phyloP scores from a whole-genome alignment of 2,113 vertebrate genomes.

The Bagarius yarrelli region DNA sequence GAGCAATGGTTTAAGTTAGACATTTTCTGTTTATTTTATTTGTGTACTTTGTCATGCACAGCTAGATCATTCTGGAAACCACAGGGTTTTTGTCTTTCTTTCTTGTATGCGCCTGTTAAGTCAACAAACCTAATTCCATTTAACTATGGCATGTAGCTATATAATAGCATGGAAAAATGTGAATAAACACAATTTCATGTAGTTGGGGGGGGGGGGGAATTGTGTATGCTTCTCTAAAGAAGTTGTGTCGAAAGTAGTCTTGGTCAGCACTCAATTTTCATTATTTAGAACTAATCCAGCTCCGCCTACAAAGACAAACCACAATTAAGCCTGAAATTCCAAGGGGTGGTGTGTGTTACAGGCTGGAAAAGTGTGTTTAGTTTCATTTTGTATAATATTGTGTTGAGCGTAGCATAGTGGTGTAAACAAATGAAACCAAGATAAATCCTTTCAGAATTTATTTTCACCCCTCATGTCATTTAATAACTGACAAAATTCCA shows the following conservation, averaged over 20 bases:
- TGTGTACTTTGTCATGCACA: not conserved
- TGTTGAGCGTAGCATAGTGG: not conserved
- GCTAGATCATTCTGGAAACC: not conserved
- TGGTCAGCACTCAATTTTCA: not conserved
- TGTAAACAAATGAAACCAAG: not conserved
- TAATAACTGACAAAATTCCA: not conserved
- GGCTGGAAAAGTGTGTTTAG: not conserved
- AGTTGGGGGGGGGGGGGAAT: too few relatives aligned
- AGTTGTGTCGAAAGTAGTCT: not conserved
- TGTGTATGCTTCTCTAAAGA: too few relatives aligned
- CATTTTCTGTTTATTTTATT: not conserved
- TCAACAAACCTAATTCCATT: not conserved
- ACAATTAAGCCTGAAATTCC: not conserved
- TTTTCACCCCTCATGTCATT: not conserved
- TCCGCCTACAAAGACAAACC: not conserved
- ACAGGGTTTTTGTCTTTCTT: too few relatives aligned
- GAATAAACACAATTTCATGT: too few relatives aligned
- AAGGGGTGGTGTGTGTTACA: not conserved
- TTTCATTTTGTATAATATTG: not conserved
- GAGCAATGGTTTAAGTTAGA: not conserved
- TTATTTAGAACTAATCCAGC: not conserved
- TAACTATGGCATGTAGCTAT: not conserved
- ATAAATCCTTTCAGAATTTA: not conserved
- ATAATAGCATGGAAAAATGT: not conserved
- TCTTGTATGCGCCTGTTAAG: too few relatives aligned